Percentiles rank a stretch among this genome's conserved stretches.
Evolutionary conservation across 2,888 invertebrate genomes (phyloP).

Genomic region (Argyra leucocephala): DNA sequence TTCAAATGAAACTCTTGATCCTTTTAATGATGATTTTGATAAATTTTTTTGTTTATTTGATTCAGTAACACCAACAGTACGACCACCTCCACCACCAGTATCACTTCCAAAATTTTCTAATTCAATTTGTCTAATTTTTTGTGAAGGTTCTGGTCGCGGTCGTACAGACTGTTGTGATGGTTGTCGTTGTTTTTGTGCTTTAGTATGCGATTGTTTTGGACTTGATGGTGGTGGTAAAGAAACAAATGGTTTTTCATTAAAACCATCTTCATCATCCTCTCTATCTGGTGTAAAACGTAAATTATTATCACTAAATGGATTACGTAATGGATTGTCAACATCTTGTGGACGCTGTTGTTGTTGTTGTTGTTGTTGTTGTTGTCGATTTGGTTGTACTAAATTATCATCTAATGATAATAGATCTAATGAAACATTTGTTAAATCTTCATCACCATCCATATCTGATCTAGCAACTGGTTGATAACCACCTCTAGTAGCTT

Average conservation of each 20-base stretch:
- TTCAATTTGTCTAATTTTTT: neutral
- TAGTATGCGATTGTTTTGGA: conserved; percentile 19
- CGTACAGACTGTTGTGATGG: neutral
- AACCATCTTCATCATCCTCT: conserved; percentile 29
- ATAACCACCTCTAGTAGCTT: conserved; percentile 5
- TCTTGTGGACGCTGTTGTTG: conserved; percentile 22
- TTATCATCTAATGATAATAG: conserved; percentile 36
- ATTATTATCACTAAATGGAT: conserved; percentile 23
- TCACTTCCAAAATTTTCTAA: neutral
- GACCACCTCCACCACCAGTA: conserved; percentile 24
- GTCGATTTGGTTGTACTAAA: conserved; percentile 20
- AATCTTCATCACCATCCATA: neutral
- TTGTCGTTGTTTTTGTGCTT: neutral
- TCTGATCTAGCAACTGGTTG: neutral
- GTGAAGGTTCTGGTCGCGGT: neutral
- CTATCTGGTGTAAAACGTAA: conserved; percentile 32
- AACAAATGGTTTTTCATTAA: conserved; percentile 31
- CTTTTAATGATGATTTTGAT: conserved; percentile 34
- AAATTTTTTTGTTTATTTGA: conserved; percentile 26
- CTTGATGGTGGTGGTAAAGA: conserved; percentile 38
- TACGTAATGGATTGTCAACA: conserved; percentile 9
- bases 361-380: conserved; percentile 28
- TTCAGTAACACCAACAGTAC: conserved; percentile 28
- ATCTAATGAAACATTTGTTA: conserved; percentile 40
- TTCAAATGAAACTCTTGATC: conserved; percentile 42